Evolutionary conservation across 2,113 vertebrate genomes (phyloP), one percentile per base, ranked within the genome.

Genomic region (Cepphus grylle): DNA sequence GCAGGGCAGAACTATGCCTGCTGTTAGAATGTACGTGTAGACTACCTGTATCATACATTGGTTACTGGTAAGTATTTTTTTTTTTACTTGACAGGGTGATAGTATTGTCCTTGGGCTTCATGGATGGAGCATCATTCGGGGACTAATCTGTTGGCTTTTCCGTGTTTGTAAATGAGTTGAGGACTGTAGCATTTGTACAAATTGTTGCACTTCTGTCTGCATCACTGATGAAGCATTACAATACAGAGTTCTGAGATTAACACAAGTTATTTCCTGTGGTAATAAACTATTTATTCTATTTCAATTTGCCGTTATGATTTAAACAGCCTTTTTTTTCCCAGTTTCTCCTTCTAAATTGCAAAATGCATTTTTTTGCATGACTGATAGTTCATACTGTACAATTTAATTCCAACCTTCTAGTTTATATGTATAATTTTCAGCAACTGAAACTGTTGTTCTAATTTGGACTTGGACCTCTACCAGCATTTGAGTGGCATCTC

Each of bases 21-120:
- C 93, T 89, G 58, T 97, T 97, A 97, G 94, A 95, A 96, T 96
- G 93, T 97, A 94, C 45, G 38, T 95, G 92, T 96, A 97, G 87
- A 73, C 92, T 93, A 52, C 94, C 66, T 93, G 74, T 96, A 30
- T 76, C 90, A 90, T 82, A 87, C 84, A 91, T 38, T 91, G 93
- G 40, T 90, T 93, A 70, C 70, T 86, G 96, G 96, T 97, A 91
- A 97, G 96, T 97, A n/a, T 43, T 61, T 62, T 52, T 70, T 94
- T 86, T 95, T 89, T 81, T 3, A 42, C 56, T 94, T 90, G 78
- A 29, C n/a, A 97, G 71, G 55, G 16, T 66, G 62, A 42, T 80
- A 95, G 81, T 55, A 3, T 66, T 89, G 65, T 92, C 45, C 42
- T 89, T 63, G 56, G 32, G 11, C 70, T 82, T 92, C 22, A 14